Percentiles rank a stretch among this genome's conserved stretches.
Conservation (phyloP, 2,888 invertebrate genomes). For the Spisula solida region DNA sequence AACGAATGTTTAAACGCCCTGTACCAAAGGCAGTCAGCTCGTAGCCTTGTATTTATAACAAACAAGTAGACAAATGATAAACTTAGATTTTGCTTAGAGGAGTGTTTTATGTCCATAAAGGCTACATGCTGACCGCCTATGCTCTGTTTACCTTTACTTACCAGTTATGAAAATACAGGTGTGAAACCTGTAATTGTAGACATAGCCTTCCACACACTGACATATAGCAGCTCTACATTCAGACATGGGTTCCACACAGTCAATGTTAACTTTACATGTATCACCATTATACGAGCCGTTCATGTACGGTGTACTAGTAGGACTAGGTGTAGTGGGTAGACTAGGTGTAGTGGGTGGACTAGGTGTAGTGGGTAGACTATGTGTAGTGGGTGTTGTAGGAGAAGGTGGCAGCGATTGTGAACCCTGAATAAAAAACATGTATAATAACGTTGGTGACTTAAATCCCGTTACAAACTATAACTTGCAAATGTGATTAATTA, state of each 20-base stretch:
- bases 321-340: background rate
- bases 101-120: too few species aligned
- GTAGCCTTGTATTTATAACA: too few species aligned
- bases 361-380: background rate
- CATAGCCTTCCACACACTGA: background rate
- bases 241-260: conserved; percentile 1
- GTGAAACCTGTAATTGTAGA: background rate
- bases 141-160: background rate
- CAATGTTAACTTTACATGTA: background rate
- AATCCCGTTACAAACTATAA: too few species aligned
- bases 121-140: too few species aligned
- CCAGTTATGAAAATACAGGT: conserved; percentile 15
- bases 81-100: too few species aligned
- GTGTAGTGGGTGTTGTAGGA: background rate
- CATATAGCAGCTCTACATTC: conserved; percentile 7
- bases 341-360: background rate
- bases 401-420: background rate
- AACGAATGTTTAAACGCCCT: too few species aligned
- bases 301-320: background rate
- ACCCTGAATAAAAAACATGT: background rate
- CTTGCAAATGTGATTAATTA: too few species aligned
- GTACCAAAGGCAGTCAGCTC: too few species aligned
- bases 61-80: too few species aligned
- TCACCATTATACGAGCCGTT: conserved; percentile 1
- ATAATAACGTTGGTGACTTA: background rate